phyloP scores from a whole-genome alignment of 2,888 invertebrate genomes.

The Ophraella communa region DNA sequence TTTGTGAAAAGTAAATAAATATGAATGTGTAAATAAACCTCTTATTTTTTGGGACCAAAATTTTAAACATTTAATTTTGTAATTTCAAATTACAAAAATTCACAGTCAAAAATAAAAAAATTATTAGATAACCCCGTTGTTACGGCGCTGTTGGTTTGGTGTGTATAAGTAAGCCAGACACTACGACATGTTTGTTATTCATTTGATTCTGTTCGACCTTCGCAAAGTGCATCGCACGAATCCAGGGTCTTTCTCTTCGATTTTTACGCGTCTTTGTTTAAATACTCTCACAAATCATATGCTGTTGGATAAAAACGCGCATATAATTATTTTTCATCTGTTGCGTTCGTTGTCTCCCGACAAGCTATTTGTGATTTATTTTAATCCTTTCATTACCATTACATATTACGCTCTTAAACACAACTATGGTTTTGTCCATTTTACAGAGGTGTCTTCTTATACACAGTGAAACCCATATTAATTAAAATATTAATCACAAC shows the following conservation, averaged over 20 bases:
- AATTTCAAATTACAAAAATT: no score
- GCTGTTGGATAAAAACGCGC: constrained; percentile 25
- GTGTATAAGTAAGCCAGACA: constrained; percentile 49
- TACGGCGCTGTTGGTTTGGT: not conserved
- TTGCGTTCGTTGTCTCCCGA: constrained; percentile 13
- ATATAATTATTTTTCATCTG: constrained; percentile 21
- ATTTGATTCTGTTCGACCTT: constrained; percentile 59
- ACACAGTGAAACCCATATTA: no score
- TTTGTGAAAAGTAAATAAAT: no score
- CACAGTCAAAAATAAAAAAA: not conserved
- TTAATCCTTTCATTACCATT: not conserved
- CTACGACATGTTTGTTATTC: constrained; percentile 56
- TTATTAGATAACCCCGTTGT: not conserved
- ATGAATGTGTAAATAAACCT: no score
- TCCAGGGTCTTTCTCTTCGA: constrained; percentile 58
- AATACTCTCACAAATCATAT: constrained; percentile 48
- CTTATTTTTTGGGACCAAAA: no score
- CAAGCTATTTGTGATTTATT: constrained; percentile 3
- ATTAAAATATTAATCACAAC: no score
- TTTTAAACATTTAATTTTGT: no score
- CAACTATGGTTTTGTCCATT: not conserved
- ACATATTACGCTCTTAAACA: not conserved
- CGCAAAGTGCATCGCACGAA: constrained; percentile 60
- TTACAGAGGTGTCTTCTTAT: no score
- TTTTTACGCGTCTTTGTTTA: constrained; percentile 53